A percentile compares a stretch with the other conserved stretches of the same genome.
These are phyloP conservation scores for Puntigrus tetrazona DNA, from an alignment of 2,113 vertebrate species.

Conservation along the genomic window DNA sequence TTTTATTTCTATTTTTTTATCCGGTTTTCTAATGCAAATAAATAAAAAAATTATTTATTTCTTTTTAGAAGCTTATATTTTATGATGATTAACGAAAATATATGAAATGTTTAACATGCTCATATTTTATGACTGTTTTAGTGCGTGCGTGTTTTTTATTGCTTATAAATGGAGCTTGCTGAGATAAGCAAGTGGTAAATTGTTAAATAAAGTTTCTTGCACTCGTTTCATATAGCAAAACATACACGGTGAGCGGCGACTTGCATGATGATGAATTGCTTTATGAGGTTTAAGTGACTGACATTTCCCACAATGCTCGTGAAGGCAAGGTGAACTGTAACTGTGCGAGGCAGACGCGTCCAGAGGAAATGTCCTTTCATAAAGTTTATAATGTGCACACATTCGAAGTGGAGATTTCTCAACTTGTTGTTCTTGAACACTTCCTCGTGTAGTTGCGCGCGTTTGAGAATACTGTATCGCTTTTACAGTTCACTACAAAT, in stretches of 20 bases:
- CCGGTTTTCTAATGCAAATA: not conserved
- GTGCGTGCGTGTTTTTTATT: constrained; percentile 24
- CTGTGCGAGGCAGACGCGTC: not conserved
- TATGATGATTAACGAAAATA: not conserved
- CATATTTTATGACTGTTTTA: not conserved
- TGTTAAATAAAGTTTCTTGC: constrained; percentile 4
- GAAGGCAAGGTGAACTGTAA: not conserved
- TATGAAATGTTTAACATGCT: not conserved
- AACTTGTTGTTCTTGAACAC: not conserved
- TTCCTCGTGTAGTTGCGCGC: not conserved
- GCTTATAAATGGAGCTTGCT: not conserved
- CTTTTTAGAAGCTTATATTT: not conserved
- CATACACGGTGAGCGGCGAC: not conserved
- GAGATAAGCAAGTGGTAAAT: not conserved
- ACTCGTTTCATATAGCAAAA: not conserved
- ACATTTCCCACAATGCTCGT: constrained; percentile 17
- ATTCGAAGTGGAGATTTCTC: not conserved
- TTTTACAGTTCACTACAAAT: no score
- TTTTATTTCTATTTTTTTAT: no score
- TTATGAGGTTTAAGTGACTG: constrained; percentile 1
- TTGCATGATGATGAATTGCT: not conserved
- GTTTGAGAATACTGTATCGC: not conserved
- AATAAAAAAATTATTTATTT: not conserved
- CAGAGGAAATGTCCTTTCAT: not conserved
- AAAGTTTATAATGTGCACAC: not conserved